A percentile compares a stretch with the other conserved stretches of the same genome.
These are phyloP conservation scores for Dufourea novaeangliae DNA, from an alignment of 1,140 invertebrate species.

Conservation along the genomic window DNA sequence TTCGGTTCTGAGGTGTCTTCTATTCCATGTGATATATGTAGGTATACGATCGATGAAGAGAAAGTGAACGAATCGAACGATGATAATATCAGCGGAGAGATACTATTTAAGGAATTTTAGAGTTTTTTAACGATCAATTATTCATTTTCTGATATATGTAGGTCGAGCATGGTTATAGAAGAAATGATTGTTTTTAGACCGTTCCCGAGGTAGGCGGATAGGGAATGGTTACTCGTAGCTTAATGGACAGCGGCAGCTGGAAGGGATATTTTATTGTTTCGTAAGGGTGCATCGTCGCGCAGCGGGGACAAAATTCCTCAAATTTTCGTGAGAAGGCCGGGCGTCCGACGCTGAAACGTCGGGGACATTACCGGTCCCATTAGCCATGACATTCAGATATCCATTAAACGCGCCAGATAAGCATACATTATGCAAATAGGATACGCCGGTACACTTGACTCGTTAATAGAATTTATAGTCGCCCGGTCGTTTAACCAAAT, in stretches of 20 bases:
- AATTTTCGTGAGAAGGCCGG: slow-evolving; percentile 57
- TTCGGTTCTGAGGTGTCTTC: no score
- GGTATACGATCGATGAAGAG: background rate
- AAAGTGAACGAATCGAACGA: background rate
- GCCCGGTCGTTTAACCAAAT: slow-evolving; percentile 47
- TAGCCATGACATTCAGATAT: slow-evolving; percentile 62
- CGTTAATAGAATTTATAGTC: slow-evolving; percentile 63
- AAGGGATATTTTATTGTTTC: slow-evolving; percentile 20
- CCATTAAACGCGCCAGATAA: slow-evolving; percentile 60
- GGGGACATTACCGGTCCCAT: slow-evolving; percentile 59
- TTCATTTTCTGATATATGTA: no score
- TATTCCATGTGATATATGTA: background rate
- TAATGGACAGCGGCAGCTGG: background rate
- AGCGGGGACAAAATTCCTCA: slow-evolving; percentile 42
- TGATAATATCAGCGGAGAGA: background rate
- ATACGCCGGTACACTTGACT: slow-evolving; percentile 39
- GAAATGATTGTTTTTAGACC: background rate
- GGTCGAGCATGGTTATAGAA: background rate
- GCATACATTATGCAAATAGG: slow-evolving; percentile 62
- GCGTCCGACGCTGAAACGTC: slow-evolving; percentile 25
- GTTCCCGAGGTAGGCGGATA: slow-evolving; percentile 1
- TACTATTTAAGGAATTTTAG: background rate
- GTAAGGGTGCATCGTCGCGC: background rate
- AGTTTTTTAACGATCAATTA: background rate
- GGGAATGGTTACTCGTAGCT: background rate